Evolutionary conservation across 2,888 invertebrate genomes (phyloP), one percentile per base, ranked within the genome.

Genomic region (Gastracanthus pulcherrimus): DNA sequence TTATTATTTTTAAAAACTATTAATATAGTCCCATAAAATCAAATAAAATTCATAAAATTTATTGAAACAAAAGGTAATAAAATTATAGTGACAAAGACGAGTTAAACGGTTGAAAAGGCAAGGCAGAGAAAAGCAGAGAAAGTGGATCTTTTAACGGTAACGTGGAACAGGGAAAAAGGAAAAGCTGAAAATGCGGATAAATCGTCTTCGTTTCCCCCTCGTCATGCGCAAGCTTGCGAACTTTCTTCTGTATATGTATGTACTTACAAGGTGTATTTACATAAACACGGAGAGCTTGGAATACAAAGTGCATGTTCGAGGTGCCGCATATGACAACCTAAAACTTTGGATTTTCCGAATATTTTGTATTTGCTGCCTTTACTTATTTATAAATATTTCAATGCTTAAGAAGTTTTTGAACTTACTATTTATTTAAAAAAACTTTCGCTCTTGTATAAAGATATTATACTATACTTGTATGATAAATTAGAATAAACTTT

Each of bases 121-220:
- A 5, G 29, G 6, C 11, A 29, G 19, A n/a, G n/a, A 7, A 60
- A 29, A 29, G 31, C 55, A 19, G 26, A 36, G 70, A 69, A 36
- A 36, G 26, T 48, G 19, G 34, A 26, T 74, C 23, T 74, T 64
- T 70, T 62, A 45, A 74, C 48, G n/a, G 13, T 26, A 26, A 19
- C 19, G 16, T 9, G 36, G 36, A 34, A 23, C 31, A 34, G 29
- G 23, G 41, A 1, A 58, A 34, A 45, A 71, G 23, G n/a, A 34
- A 48, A 45, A 67, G n/a, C 23, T 36, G 19, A 55, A 75, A 75
- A 60, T 31, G 23, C 36, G 62, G 48, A 69, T 62, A 62, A 80
- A 75, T 80, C 75, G 80, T 75, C 62, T 75, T 60, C 13, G 67
- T 75, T 70, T 60, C 38, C 75, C 60, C 23, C 74, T 66, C 67